Evolutionary conservation across 1,140 invertebrate species (phyloP), one percentile per base, ranked within the genome.

Genomic region (Drosophila sturtevanti): DNA sequence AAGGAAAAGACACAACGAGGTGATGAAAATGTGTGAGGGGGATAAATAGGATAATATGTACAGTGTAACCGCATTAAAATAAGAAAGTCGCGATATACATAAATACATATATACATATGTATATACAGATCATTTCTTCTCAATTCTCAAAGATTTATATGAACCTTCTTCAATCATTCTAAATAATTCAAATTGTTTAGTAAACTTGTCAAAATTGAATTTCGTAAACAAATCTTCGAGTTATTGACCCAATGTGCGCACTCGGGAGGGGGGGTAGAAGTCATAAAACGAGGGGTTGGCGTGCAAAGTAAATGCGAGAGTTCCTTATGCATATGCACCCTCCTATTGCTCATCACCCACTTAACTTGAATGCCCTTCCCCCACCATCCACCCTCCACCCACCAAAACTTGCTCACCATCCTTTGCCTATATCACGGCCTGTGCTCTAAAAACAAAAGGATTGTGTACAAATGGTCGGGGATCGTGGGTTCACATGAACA

Each of bases 221-320:
- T n/a, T n/a, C n/a, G n/a, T n/a, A n/a, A n/a, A n/a, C n/a, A n/a
- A 37, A 12, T 37, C 3, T 4, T 3, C 4, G 4, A 4, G 4
- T 4, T 24, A 24, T 24, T 7, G 27, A 31, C 5, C 27, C 27
- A 31, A 4, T 31, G 27, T 31, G 14, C 14, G 5, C 7, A 9
- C 1, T 41, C 7, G 27, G 27, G 12, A 12, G 14, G 14, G 38
- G 51, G 48, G 48, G 44, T 60, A 68, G 63, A 62, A 69, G 60
- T 68, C 52, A 62, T 62, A 62, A 67, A 73, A 77, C 71, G 81
- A 81, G 41, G 41, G 41, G 34, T 84, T 85, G 77, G 72, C 68
- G 80, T 79, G 80, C 81, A 84, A 68, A 84, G 81, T 48, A 10
- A 7, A 85, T 85, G 69, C 81, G 68, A 86, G 81, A 63, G 55